Evolutionary conservation across 2,113 vertebrate genomes (phyloP), one percentile per base, ranked within the genome.

Genomic region (Colinus virginianus): DNA sequence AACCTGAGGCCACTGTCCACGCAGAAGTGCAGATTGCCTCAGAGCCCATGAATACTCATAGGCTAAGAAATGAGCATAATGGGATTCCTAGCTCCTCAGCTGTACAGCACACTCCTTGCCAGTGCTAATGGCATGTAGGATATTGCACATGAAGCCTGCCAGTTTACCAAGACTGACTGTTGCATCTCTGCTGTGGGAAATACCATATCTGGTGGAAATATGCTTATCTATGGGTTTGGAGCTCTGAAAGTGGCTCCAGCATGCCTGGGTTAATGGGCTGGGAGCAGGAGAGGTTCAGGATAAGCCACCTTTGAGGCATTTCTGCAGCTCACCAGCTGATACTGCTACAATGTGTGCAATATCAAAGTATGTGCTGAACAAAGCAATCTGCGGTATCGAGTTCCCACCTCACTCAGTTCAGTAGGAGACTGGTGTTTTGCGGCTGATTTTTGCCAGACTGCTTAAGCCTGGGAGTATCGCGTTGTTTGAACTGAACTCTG

Each of bases 291-390:
- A 90, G 90, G 87, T 84, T 55, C 67, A 67, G 87, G 78, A 10
- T 59, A 69, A 92, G 59, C 62, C 63, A 55, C 0, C 2, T 4
- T 78, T 67, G 83, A 91, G 76, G 69, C 68, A 86, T 90, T 95
- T 84, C 80, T 21, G 7, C 76, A 80, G 55, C 34, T 83, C 30
- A 62, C 70, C 90, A 71, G 90, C 72, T 86, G 76, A 40, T 95
- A 93, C 36, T 72, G 55, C 64, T 90, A 67, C 88, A 75, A 4
- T 36, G 76, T 70, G 69, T 88, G 64, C 26, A 87, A 75, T 84
- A 94, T 46, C 77, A 43, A 13, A 9, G 45, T 55, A 74, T 38
- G 84, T 75, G 85, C 92, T 95, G 90, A 91, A 78, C 88, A 93
- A 93, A 95, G 90, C 86, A 84, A 64, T 91, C 83, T 88, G 32